These are phyloP conservation scores for Caenorhabditis plicata DNA, from an alignment of 2,888 invertebrate species.

Conservation along the genomic window DNA sequence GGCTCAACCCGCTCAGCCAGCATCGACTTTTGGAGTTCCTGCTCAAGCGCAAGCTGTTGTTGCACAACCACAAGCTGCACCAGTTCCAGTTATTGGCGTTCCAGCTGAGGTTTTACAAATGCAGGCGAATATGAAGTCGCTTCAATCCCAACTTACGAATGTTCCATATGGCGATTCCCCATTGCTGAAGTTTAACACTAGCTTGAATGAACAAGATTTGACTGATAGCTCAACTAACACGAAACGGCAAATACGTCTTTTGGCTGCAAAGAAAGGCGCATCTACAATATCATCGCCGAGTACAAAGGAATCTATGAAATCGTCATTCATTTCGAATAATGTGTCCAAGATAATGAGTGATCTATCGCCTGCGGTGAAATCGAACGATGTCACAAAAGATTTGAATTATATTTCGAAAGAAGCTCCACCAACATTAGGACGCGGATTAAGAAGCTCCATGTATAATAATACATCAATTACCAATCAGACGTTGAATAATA, in stretches of 20 bases:
- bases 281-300: neutral
- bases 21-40: constrained; percentile 10
- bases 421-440: constrained; percentile 44
- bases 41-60: constrained; percentile 19
- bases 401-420: constrained; percentile 42
- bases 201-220: neutral
- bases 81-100: constrained; percentile 47
- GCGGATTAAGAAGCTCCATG: constrained; percentile 33
- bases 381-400: constrained; percentile 21
- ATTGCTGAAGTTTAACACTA: constrained; percentile 67
- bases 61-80: constrained; percentile 30
- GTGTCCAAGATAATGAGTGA: constrained; percentile 32
- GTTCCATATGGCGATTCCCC: constrained; percentile 86
- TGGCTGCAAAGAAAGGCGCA: constrained; percentile 32
- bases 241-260: constrained; percentile 41
- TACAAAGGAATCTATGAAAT: no score
- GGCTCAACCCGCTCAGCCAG: constrained; percentile 10
- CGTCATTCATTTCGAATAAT: constrained; percentile 21
- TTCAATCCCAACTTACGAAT: constrained; percentile 73
- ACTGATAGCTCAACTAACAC: constrained; percentile 17
- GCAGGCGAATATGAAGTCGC: constrained; percentile 74
- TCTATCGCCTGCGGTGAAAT: constrained; percentile 21
- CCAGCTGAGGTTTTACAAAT: constrained; percentile 51
- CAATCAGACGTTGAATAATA: constrained; percentile 11
- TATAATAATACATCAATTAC: constrained; percentile 12